These are phyloP conservation scores for Dascyllus trimaculatus DNA, from an alignment of 2,113 vertebrate species.

Conservation along the genomic window DNA sequence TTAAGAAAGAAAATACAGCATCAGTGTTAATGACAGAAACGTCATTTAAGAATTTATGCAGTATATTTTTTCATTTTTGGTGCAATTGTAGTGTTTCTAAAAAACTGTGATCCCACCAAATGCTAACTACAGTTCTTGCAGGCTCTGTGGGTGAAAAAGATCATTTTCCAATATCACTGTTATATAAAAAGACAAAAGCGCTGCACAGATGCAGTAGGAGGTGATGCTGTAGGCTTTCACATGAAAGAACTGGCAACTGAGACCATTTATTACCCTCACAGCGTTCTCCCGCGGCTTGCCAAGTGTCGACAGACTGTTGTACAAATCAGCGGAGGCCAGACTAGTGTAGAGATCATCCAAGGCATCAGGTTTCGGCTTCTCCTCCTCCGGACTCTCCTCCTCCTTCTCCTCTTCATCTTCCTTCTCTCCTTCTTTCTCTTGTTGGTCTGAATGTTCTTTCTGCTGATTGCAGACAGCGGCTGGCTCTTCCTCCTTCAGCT, in stretches of 20 bases:
- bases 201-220: not conserved
- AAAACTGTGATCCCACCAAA: not conserved
- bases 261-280: slow-evolving; percentile 59
- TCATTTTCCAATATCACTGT: not conserved
- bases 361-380: slow-evolving; percentile 62
- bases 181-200: not conserved
- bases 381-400: slow-evolving; percentile 68
- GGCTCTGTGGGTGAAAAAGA: not conserved
- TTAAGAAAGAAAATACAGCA: slow-evolving; percentile 11
- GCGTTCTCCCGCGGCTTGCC: slow-evolving; percentile 64
- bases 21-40: not conserved
- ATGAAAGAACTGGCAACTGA: not conserved
- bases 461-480: slow-evolving; percentile 35
- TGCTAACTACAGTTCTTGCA: not conserved
- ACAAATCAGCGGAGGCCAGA: slow-evolving; percentile 67
- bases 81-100: not conserved
- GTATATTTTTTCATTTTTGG: not conserved
- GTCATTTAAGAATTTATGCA: not conserved
- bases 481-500: slow-evolving; percentile 67
- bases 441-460: slow-evolving; percentile 59
- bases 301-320: slow-evolving; percentile 55
- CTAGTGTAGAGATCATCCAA: slow-evolving; percentile 78
- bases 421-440: slow-evolving; percentile 47
- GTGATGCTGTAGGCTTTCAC: not conserved
- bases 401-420: slow-evolving; percentile 65